Conservation (phyloP, 2,888 invertebrate species). For the Sarcophaga carnaria region DNA sequence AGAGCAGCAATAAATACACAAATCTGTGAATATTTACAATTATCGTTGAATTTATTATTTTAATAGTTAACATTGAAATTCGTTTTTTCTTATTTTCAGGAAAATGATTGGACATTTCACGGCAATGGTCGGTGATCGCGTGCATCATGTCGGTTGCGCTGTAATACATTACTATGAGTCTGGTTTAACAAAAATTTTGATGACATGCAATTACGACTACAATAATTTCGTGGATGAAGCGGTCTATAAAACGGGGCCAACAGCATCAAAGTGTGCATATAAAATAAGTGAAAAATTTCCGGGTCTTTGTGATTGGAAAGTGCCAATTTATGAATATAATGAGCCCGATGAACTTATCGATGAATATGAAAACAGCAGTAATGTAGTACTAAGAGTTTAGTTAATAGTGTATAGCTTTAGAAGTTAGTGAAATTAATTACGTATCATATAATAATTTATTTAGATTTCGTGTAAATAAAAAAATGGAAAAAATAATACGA, state of each 20-base stretch:
- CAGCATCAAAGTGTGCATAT: constrained; percentile 76
- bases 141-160: constrained; percentile 79
- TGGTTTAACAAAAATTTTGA: constrained; percentile 73
- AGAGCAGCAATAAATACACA: no score
- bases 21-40: no score
- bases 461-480: no score
- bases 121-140: constrained; percentile 77
- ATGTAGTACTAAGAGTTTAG: not conserved
- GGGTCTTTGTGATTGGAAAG: constrained; percentile 78
- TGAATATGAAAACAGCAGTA: constrained; percentile 58
- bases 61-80: not conserved
- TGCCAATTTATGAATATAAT: constrained; percentile 73
- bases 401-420: not conserved
- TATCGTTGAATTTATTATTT: not conserved
- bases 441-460: no score
- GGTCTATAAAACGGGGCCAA: constrained; percentile 76
- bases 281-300: constrained; percentile 75
- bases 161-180: constrained; percentile 75
- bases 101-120: constrained; percentile 81
- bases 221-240: constrained; percentile 77
- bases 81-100: constrained; percentile 70
- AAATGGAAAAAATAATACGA: no score
- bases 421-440: not conserved
- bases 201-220: constrained; percentile 80
- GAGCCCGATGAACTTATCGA: constrained; percentile 73